A percentile compares a stretch with the other conserved stretches of the same genome.
These are phyloP conservation scores for Psammodynastes pulverulentus DNA, from an alignment of 2,113 vertebrate genomes.

Conservation along the genomic window DNA sequence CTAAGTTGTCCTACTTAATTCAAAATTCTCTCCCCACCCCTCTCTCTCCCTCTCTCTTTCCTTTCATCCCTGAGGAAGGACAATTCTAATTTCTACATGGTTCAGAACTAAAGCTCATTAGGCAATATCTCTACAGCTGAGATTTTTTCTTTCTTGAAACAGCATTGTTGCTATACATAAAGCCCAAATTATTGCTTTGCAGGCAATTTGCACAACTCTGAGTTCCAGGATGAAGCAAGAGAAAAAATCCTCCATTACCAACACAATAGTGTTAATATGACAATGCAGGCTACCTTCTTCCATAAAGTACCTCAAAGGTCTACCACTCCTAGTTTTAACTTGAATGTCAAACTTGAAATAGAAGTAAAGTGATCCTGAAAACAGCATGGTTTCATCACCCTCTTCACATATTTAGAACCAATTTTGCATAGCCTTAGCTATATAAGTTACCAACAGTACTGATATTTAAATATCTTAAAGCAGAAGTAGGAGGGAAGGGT, in stretches of 20 bases:
- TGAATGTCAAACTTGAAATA: neutral
- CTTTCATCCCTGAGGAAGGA: neutral
- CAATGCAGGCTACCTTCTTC: neutral
- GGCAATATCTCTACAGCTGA: neutral
- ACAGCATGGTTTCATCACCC: neutral
- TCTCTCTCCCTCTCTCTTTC: neutral
- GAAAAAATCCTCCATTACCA: neutral
- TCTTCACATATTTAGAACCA: neutral
- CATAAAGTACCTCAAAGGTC: neutral
- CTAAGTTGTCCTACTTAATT: neutral
- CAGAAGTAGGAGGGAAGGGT: neutral
- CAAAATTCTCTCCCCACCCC: neutral
- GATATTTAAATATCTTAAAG: neutral
- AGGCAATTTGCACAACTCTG: conserved; percentile 14
- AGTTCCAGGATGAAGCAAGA: conserved; percentile 26
- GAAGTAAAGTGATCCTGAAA: neutral
- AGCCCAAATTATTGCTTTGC: neutral
- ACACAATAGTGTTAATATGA: neutral
- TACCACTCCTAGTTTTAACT: neutral
- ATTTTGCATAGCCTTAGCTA: neutral
- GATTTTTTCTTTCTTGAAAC: neutral
- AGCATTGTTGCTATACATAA: conserved; percentile 11
- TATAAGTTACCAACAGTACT: neutral
- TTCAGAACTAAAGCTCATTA: neutral
- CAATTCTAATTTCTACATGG: neutral